Percentiles rank a stretch among this genome's conserved stretches.
Conservation (phyloP, 2,888 invertebrate species). For the Agriopis marginaria region DNA sequence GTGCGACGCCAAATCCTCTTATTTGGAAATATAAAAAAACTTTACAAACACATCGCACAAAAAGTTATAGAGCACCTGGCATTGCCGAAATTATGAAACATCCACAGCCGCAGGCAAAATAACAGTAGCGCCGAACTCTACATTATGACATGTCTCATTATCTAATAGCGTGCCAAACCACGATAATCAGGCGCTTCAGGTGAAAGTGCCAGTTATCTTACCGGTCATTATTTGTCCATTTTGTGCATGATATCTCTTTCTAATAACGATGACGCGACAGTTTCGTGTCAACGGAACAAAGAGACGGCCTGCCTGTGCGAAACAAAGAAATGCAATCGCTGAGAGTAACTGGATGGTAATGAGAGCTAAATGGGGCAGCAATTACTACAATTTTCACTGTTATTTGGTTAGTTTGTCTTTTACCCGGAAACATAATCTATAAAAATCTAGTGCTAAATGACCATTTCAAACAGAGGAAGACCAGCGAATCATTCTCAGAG, state of each 20-base stretch:
- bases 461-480: too few relatives aligned
- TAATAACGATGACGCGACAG: constrained; percentile 36
- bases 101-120: constrained; percentile 7
- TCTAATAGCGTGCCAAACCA: constrained; percentile 21
- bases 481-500: neutral
- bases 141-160: constrained; percentile 29
- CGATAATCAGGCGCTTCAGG: constrained; percentile 33
- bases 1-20: neutral
- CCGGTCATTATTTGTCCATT: constrained; percentile 46
- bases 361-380: constrained; percentile 1
- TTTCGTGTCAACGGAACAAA: constrained; percentile 43
- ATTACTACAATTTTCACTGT: neutral
- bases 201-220: constrained; percentile 45
- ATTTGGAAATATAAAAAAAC: neutral
- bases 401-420: neutral
- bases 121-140: neutral
- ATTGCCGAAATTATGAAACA: neutral
- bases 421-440: neutral
- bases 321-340: constrained; percentile 18
- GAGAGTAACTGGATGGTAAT: constrained; percentile 5
- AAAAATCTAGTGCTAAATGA: neutral
- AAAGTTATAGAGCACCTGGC: neutral
- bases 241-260: constrained; percentile 43
- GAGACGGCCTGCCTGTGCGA: constrained; percentile 24
- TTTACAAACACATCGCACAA: neutral